Percentiles rank a stretch among this genome's conserved stretches.
phyloP scores from a whole-genome alignment of 2,888 invertebrate species.

The Leistus spinibarbis region DNA sequence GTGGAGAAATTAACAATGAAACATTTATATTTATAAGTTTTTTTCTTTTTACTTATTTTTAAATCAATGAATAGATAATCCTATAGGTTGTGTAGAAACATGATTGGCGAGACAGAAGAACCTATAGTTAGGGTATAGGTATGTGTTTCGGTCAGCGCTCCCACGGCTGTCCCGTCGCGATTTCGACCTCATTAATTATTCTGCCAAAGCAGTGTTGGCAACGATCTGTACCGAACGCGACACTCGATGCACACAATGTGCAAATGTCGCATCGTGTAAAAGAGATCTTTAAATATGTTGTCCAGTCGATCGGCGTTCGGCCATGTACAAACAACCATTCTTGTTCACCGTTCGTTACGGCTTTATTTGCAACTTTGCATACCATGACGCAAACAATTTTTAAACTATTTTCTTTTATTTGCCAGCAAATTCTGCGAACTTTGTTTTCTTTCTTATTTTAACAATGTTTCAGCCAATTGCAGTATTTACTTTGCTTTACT shows the following conservation, averaged over 20 bases:
- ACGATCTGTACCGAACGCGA: constrained; percentile 10
- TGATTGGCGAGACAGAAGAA: no score
- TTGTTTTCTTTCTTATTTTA: no score
- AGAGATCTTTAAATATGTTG: constrained; percentile 13
- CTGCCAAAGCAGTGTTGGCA: constrained; percentile 35
- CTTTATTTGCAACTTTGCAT: neutral
- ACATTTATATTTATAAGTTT: no score
- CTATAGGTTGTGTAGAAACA: no score
- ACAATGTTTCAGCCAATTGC: no score
- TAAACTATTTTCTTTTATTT: neutral
- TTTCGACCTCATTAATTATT: constrained; percentile 32
- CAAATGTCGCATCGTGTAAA: constrained; percentile 27
- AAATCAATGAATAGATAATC: no score
- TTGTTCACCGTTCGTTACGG: neutral
- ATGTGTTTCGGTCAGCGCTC: constrained; percentile 25
- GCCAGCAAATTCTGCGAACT: no score
- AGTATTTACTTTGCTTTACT: no score
- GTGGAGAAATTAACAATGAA: no score
- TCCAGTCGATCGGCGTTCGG: neutral
- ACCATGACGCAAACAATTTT: neutral
- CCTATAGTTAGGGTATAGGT: no score
- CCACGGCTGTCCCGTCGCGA: constrained; percentile 15
- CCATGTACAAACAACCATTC: neutral
- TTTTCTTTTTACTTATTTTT: no score
- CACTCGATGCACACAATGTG: constrained; percentile 29